phyloP scores from a whole-genome alignment of 2,797 vertebrate genomes.

The Spinibarbus caldwelli region DNA sequence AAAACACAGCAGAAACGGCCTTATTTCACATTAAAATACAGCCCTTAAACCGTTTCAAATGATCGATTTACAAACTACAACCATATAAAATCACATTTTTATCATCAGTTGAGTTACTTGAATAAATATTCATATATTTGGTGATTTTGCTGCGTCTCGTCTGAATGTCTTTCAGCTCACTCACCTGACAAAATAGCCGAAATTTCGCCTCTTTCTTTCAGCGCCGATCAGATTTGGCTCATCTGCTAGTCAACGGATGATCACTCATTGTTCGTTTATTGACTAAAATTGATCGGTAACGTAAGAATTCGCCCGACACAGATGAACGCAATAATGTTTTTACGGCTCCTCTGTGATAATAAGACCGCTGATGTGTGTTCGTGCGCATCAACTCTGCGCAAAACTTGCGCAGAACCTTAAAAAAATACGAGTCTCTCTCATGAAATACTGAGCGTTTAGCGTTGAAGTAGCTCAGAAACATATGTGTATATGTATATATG shows the following conservation, averaged over 20 bases:
- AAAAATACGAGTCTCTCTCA: neutral
- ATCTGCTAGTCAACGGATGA: constrained; percentile 23
- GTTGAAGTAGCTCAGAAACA: neutral
- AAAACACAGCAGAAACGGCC: constrained; percentile 19
- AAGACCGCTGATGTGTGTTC: neutral
- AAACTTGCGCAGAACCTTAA: neutral
- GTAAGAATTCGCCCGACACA: neutral
- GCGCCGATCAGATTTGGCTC: constrained; percentile 20
- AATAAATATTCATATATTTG: neutral
- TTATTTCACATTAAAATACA: neutral
- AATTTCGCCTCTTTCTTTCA: constrained; percentile 25
- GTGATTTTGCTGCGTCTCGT: constrained; percentile 22
- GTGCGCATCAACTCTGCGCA: constrained; percentile 28
- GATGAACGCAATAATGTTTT: constrained; percentile 35
- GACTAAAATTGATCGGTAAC: neutral
- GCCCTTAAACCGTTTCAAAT: no score
- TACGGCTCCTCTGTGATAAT: constrained; percentile 5
- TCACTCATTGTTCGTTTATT: constrained; percentile 40
- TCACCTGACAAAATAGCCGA: constrained; percentile 50
- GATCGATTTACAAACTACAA: neutral
- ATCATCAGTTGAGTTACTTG: neutral
- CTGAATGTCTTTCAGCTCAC: constrained; percentile 11
- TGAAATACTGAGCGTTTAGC: neutral
- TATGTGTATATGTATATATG: no score
- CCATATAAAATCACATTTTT: no score